These are phyloP conservation scores for Anolis carolinensis DNA, from an alignment of 2,113 vertebrate species.

Conservation along the genomic window DNA sequence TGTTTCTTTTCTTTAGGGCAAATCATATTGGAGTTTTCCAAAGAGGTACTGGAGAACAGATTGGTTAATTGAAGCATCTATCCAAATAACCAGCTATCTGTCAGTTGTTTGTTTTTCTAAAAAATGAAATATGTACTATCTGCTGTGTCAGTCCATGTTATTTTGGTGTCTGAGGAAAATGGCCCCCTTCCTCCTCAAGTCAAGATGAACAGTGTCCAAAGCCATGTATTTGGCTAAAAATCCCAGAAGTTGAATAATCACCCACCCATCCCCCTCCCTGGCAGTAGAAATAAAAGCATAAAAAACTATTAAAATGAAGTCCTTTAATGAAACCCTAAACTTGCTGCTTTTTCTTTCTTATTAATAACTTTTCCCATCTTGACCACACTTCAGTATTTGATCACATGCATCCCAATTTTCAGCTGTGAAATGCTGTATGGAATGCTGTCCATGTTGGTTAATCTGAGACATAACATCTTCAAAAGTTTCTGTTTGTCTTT, in stretches of 20 bases:
- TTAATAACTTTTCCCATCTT: too few species aligned
- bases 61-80: not conserved
- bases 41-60: not conserved
- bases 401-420: too few species aligned
- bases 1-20: not conserved
- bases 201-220: not conserved
- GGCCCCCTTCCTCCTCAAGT: not conserved
- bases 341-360: not conserved
- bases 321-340: not conserved
- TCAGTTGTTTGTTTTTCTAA: not conserved
- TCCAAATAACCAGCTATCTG: not conserved
- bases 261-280: too few species aligned
- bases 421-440: too few species aligned
- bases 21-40: not conserved
- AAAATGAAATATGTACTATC: not conserved
- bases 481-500: conserved; percentile 21
- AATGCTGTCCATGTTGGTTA: not conserved
- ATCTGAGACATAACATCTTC: not conserved
- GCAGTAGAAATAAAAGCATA: not conserved
- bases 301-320: not conserved
- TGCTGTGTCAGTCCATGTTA: not conserved
- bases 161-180: not conserved
- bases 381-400: too few species aligned
- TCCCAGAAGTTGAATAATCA: not conserved
- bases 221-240: not conserved